These are phyloP conservation scores for Mactra quadrangularis DNA, from an alignment of 1,140 invertebrate genomes.

Conservation along the genomic window DNA sequence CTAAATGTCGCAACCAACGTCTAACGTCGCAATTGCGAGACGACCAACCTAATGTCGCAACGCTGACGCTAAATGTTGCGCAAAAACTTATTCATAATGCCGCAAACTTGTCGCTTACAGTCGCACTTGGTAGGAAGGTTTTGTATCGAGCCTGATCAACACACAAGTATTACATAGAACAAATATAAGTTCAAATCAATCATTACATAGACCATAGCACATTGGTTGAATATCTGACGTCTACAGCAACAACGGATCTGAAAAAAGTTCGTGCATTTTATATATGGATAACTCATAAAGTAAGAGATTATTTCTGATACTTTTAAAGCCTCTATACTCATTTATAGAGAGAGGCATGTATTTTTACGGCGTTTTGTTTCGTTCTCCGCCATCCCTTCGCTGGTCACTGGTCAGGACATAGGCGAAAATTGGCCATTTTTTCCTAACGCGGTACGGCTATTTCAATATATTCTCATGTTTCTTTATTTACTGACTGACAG, in stretches of 20 bases:
- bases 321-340: background rate
- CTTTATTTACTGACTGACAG: background rate
- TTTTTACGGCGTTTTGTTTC: background rate
- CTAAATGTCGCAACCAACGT: too few relatives aligned
- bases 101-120: too few relatives aligned
- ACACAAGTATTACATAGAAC: too few relatives aligned
- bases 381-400: background rate
- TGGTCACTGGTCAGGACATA: background rate
- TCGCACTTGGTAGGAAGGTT: too few relatives aligned
- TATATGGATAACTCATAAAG: slow-evolving; percentile 57
- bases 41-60: too few relatives aligned
- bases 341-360: background rate
- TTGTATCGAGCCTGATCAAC: too few relatives aligned
- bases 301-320: slow-evolving; percentile 7
- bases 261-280: slow-evolving; percentile 51
- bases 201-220: slow-evolving; percentile 6
- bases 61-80: too few relatives aligned
- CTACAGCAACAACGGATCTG: background rate
- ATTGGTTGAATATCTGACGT: slow-evolving; percentile 28
- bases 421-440: background rate
- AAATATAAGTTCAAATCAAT: too few relatives aligned
- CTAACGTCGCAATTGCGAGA: too few relatives aligned
- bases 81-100: too few relatives aligned
- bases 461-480: background rate
- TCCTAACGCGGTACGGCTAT: background rate